phyloP scores from a whole-genome alignment of 2,113 vertebrate genomes.

The Hippocampus guttulatus region DNA sequence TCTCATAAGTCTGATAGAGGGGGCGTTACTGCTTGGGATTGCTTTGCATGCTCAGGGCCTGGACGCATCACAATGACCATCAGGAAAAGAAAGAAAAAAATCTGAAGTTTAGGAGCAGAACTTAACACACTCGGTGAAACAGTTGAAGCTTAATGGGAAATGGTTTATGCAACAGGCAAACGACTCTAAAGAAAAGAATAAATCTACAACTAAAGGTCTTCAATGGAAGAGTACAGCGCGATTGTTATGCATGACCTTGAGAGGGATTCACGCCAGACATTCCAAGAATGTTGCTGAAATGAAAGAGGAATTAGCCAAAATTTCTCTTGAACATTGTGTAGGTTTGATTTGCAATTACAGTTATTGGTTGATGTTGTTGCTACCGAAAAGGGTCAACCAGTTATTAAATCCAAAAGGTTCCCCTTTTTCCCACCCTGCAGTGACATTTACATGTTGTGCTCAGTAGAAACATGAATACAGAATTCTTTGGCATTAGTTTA shows the following conservation, averaged over 20 bases:
- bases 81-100: neutral
- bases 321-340: neutral
- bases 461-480: neutral
- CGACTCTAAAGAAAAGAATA: neutral
- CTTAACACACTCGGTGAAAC: neutral
- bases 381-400: neutral
- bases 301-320: neutral
- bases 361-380: neutral
- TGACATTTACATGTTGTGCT: neutral
- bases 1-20: too few relatives aligned
- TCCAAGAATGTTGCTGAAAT: neutral
- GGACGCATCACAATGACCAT: neutral
- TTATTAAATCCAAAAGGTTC: neutral
- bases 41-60: neutral
- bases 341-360: neutral
- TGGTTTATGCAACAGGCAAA: neutral
- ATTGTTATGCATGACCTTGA: neutral
- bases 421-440: too few relatives aligned
- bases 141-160: neutral
- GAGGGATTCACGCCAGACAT: neutral
- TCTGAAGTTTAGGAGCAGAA: neutral
- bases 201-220: neutral
- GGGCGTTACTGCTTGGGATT: too few relatives aligned
- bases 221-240: neutral
- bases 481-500: neutral